Evolutionary conservation across 2,888 invertebrate genomes (phyloP).

Genomic region (Sarcophaga carnaria): DNA sequence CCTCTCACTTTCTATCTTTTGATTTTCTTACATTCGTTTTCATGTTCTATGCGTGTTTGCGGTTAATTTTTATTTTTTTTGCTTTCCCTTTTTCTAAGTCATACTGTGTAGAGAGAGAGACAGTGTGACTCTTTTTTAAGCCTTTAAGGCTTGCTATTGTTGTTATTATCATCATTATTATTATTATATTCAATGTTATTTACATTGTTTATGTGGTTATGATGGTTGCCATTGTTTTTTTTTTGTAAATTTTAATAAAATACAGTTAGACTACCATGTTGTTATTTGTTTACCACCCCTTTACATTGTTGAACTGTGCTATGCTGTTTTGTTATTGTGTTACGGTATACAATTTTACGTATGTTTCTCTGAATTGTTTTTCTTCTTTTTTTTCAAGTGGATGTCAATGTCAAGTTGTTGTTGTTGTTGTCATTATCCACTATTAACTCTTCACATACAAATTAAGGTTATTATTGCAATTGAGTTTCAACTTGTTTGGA

Average conservation of each 20-base stretch:
- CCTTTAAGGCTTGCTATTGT: conserved; percentile 10
- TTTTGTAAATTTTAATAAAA: neutral
- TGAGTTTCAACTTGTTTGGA: neutral
- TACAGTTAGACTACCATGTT: neutral
- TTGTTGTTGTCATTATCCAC: neutral
- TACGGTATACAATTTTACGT: neutral
- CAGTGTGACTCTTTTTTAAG: neutral
- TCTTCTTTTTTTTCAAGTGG: neutral
- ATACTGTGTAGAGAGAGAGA: neutral
- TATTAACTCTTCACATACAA: neutral
- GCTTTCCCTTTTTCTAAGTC: neutral
- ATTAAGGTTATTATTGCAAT: conserved; percentile 5
- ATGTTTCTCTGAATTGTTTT: neutral
- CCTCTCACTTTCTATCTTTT: neutral
- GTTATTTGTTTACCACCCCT: neutral
- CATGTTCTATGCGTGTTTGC: neutral
- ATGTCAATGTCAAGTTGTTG: neutral
- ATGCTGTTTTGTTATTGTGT: neutral
- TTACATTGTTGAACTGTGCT: neutral
- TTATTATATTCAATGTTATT: conserved; percentile 39
- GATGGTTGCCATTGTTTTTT: neutral
- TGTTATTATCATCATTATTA: conserved; percentile 1
- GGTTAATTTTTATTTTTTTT: neutral
- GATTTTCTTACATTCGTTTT: neutral
- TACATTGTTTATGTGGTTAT: conserved; percentile 5